These are phyloP conservation scores for Lynx canadensis DNA, from an alignment of 2,113 vertebrate genomes.

Conservation along the genomic window DNA sequence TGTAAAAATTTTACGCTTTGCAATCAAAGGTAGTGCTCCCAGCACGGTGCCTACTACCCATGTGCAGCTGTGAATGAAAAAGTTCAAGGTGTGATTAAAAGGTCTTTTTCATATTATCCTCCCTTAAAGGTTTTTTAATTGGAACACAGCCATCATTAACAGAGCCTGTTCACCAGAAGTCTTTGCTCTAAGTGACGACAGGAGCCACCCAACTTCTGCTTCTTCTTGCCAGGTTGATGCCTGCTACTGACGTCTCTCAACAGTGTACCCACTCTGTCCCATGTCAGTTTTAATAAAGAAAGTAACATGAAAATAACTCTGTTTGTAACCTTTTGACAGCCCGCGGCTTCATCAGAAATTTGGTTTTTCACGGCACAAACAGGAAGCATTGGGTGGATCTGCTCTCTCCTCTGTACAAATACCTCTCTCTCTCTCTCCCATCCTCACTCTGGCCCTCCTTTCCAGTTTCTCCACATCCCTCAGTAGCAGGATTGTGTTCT, in stretches of 20 bases:
- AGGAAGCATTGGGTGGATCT: not conserved
- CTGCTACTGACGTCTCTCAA: not conserved
- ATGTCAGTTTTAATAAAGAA: conserved; percentile 39
- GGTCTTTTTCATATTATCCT: conserved; percentile 69
- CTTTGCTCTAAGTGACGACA: conserved; percentile 2
- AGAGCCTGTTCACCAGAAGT: conserved; percentile 12
- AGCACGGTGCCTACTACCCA: conserved; percentile 28
- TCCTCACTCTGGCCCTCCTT: rapidly evolving
- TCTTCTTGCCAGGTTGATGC: not conserved
- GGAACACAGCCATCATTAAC: conserved; percentile 51
- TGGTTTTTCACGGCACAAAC: not conserved
- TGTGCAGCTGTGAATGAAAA: conserved; percentile 55
- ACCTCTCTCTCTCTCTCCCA: too few relatives aligned
- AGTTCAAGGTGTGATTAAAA: conserved; percentile 70
- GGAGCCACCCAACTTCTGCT: conserved; percentile 10
- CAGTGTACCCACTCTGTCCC: not conserved
- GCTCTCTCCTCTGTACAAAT: not conserved
- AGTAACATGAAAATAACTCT: not conserved
- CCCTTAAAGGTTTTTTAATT: conserved; percentile 58
- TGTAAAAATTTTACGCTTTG: conserved; percentile 67
- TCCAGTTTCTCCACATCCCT: not conserved
- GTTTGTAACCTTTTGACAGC: not conserved
- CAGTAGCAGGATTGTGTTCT: not conserved
- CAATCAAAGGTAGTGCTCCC: conserved; percentile 69
- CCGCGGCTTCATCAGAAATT: not conserved